These are phyloP conservation scores for Ceyx margarethae DNA, from an alignment of 2,113 vertebrate species.

Conservation along the genomic window DNA sequence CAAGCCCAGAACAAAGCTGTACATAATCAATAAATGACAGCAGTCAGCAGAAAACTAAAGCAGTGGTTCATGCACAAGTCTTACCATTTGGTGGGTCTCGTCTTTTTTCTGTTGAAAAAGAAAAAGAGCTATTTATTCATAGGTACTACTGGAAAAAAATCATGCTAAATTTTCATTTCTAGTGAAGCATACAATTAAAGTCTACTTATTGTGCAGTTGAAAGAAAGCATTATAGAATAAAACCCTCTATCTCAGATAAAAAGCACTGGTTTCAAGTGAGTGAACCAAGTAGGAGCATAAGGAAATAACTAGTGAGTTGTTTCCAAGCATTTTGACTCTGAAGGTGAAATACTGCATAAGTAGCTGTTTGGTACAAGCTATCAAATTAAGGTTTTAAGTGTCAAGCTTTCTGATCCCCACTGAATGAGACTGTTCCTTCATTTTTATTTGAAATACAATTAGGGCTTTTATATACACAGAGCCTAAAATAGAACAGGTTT, in stretches of 20 bases:
- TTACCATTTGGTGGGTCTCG: constrained; percentile 73
- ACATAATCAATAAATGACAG: background rate
- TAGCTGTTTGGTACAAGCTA: background rate
- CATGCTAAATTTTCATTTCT: background rate
- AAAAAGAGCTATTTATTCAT: background rate
- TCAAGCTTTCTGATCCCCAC: background rate
- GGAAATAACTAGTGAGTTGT: background rate
- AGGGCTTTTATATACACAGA: background rate
- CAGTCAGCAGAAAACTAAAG: background rate
- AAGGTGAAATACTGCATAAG: background rate
- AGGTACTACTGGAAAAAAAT: background rate
- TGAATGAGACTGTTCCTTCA: background rate
- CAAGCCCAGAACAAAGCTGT: background rate
- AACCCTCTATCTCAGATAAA: background rate
- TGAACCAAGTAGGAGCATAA: background rate
- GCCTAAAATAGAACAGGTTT: background rate
- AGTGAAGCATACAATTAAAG: background rate
- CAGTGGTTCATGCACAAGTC: background rate
- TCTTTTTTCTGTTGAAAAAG: constrained; percentile 70
- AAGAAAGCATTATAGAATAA: background rate
- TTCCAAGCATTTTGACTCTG: background rate
- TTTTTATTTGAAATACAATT: background rate
- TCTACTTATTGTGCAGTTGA: background rate
- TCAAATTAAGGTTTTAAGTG: background rate
- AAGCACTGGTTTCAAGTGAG: background rate